Evolutionary conservation across 2,113 vertebrate species (phyloP), one percentile per base, ranked within the genome.

Genomic region (Clarias magur): DNA sequence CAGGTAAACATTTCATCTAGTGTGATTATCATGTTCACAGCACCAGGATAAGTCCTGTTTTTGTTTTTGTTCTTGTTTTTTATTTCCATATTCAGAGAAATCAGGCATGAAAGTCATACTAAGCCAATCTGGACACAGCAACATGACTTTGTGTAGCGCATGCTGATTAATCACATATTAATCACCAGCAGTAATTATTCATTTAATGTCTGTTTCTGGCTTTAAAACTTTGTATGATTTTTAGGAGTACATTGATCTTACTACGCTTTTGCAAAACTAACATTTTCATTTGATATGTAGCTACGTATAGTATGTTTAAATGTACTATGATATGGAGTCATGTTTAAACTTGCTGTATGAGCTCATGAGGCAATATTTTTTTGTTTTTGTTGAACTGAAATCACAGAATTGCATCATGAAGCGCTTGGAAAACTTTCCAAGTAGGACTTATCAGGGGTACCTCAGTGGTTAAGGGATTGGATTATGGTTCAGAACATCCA

Each of bases 61-160:
- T 15, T 30, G 1, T 56, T 76, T 2, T 13, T 25, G 6, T 48
- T 8, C 42, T 13, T 53, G 34, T 38, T 38, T 38, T 38, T 38
- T 38, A 38, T 38, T 4, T 3, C 0, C 19, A 67, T 54, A 67
- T 57, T 68, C 48, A 53, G 42, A 67, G 42, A 83, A 68, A 54
- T 68, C 17, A 53, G 62, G 42, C 25, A 53, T 65, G 38, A 53
- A 48, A 30, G 62, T 54, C 82, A 83, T 68, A 83, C 53, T 3
- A 54, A 68, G n/a, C 42, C 63, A 83, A 83, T 68, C 82, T 68
- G 48, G 63, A 68, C 17, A 67, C 23, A 67, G 16, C 63, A 67
- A 67, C 23, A 8, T 67, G 38, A 42, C 62, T 13, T 19, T 27
- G 54, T 12, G 27, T 15, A 21, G 63, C 25, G 8, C 42, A 83